Conservation (phyloP, 2,797 vertebrate species). For the Halcyon smyrnensis region DNA sequence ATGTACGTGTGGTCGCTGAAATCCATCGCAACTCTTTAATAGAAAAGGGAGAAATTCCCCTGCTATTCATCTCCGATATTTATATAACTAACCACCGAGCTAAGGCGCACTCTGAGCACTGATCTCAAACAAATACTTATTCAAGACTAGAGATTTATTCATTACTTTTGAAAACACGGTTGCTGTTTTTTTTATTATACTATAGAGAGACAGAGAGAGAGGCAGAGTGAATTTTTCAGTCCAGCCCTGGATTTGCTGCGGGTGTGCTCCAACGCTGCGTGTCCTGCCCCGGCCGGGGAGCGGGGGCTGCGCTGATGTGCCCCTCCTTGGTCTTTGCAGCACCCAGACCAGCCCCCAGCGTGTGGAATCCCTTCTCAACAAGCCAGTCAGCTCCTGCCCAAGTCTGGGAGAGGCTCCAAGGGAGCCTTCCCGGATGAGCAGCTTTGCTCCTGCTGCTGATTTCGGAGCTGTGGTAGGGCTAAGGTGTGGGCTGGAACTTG, state of each 20-base stretch:
- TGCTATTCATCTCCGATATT: not conserved
- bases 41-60: not conserved
- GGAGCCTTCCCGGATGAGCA: not conserved
- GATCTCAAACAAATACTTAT: constrained; percentile 24
- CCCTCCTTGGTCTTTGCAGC: not conserved
- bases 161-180: constrained; percentile 18
- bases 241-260: not conserved
- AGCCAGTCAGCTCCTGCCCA: accelerated
- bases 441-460: not conserved
- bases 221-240: not conserved
- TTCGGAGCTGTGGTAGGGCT: not conserved
- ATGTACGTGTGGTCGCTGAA: not conserved
- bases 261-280: accelerated
- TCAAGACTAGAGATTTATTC: constrained; percentile 12
- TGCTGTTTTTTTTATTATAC: constrained; percentile 1
- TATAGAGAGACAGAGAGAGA: not conserved
- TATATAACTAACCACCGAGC: not conserved
- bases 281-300: accelerated
- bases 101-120: not conserved
- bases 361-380: accelerated
- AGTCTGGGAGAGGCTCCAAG: not conserved
- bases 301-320: accelerated
- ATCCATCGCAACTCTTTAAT: not conserved
- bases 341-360: accelerated
- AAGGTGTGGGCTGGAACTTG: not conserved